These are phyloP conservation scores for Grallaria varia DNA, from an alignment of 2,113 vertebrate species.

Conservation along the genomic window DNA sequence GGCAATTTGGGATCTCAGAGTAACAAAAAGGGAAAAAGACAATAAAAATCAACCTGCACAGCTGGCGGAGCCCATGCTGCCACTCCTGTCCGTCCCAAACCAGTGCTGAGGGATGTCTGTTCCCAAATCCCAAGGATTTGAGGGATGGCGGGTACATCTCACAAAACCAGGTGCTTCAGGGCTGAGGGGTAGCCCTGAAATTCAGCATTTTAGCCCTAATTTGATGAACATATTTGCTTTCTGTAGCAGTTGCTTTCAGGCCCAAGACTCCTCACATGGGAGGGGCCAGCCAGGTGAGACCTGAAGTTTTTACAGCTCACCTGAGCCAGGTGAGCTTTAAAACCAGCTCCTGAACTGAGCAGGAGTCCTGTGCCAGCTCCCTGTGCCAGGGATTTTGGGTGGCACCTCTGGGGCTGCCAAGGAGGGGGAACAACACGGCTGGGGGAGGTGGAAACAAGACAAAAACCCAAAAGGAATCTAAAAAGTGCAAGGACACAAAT, in stretches of 20 bases:
- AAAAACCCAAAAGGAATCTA: neutral
- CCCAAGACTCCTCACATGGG: fast-evolving
- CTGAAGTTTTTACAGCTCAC: neutral
- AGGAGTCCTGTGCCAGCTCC: neutral
- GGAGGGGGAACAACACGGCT: neutral
- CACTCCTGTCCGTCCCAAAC: neutral
- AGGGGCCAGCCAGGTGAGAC: neutral
- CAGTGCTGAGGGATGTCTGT: fast-evolving
- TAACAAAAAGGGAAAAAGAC: neutral
- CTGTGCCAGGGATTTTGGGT: neutral
- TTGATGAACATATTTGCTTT: neutral
- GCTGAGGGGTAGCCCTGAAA: neutral
- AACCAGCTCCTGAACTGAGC: fast-evolving
- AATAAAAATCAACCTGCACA: fast-evolving
- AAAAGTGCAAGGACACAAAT: slow-evolving; percentile 5
- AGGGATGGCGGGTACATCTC: fast-evolving
- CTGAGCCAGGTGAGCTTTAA: neutral
- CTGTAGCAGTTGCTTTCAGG: neutral
- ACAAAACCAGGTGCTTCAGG: neutral
- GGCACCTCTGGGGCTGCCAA: neutral
- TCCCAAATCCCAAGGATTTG: neutral
- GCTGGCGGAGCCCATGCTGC: neutral
- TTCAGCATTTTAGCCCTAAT: neutral
- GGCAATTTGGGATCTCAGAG: neutral
- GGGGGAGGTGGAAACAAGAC: fast-evolving